phyloP scores from a whole-genome alignment of 2,888 invertebrate genomes.

The Euplexia lucipara region DNA sequence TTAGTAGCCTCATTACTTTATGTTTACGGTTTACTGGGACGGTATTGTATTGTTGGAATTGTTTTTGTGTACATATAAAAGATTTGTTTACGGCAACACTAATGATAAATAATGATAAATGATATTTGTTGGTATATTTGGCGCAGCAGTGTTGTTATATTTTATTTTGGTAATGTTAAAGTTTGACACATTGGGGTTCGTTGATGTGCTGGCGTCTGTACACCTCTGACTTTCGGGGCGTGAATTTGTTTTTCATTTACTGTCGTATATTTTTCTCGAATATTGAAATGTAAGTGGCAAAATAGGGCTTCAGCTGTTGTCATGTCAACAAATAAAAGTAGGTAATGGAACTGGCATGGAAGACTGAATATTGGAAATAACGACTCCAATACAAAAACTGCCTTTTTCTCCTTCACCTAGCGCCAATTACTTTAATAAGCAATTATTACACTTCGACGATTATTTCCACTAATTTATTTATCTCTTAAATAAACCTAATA shows the following conservation, averaged over 20 bases:
- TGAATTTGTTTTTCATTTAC: no score
- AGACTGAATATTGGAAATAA: constrained; percentile 14
- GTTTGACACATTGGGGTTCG: no score
- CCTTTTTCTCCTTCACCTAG: not conserved
- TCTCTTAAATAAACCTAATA: no score
- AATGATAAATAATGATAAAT: no score
- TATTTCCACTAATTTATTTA: not conserved
- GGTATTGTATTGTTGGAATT: not conserved
- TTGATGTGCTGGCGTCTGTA: no score
- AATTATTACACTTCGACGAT: not conserved
- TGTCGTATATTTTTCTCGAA: no score
- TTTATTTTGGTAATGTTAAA: no score
- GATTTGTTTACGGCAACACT: no score
- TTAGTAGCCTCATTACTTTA: not conserved
- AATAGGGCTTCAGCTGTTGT: not conserved
- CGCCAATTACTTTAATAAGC: not conserved
- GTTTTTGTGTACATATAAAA: no score
- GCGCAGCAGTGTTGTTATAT: no score
- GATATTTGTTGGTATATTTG: no score
- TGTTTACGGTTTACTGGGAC: not conserved
- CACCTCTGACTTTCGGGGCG: no score
- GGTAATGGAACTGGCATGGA: constrained; percentile 3
- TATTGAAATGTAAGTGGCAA: not conserved
- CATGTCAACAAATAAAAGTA: constrained; percentile 2
- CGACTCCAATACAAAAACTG: not conserved